Conservation (phyloP, 1,140 invertebrate genomes). For the Pemphigus obesinymphae region DNA sequence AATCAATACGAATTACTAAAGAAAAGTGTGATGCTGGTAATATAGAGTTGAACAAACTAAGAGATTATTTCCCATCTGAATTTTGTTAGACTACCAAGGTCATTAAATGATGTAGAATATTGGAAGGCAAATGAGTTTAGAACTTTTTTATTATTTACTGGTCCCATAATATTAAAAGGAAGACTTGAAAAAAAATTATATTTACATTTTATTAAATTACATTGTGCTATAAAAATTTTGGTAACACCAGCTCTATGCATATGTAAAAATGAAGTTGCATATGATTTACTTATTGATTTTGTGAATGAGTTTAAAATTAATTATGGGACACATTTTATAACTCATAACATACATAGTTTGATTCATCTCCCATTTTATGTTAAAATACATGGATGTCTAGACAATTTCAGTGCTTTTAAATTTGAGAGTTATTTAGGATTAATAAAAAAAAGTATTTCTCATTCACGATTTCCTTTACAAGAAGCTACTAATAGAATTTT, state of each 20-base stretch:
- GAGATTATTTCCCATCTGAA: neutral
- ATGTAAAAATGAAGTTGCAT: neutral
- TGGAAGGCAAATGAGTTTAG: neutral
- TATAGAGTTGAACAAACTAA: neutral
- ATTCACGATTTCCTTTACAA: neutral
- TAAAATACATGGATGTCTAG: neutral
- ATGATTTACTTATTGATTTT: neutral
- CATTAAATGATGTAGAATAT: neutral
- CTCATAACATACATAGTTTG: neutral
- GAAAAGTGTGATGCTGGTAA: neutral
- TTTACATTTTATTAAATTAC: neutral
- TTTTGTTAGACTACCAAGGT: neutral
- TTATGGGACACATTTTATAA: neutral
- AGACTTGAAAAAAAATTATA: neutral
- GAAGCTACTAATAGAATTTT: neutral
- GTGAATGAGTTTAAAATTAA: neutral
- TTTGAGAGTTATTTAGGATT: neutral
- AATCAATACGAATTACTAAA: neutral
- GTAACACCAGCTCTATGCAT: neutral
- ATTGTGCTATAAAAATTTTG: neutral
- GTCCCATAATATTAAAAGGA: neutral
- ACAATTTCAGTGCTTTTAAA: neutral
- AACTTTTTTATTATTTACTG: neutral
- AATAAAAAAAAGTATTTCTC: neutral
- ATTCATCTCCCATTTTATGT: neutral